Percentiles rank a stretch among this genome's conserved stretches.
These are phyloP conservation scores for Mesocricetus auratus DNA, from an alignment of 2,113 vertebrate species.

Conservation along the genomic window DNA sequence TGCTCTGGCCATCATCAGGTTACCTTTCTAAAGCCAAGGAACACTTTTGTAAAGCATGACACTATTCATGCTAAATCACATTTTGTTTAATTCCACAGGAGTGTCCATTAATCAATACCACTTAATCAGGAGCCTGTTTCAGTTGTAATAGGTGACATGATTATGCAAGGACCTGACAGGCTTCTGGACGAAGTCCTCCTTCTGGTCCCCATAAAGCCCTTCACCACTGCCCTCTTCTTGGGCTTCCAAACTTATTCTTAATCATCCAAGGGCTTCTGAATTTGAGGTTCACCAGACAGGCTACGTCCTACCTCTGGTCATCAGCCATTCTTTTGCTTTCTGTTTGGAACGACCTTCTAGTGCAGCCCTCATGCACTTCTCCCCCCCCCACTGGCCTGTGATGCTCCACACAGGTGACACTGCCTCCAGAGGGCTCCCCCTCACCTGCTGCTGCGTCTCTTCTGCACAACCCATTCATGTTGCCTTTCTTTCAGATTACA, in stretches of 20 bases:
- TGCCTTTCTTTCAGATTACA: not conserved
- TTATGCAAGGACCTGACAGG: not conserved
- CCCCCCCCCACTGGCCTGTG: not conserved
- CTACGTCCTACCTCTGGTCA: rapidly evolving
- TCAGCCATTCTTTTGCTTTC: not conserved
- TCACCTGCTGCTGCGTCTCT: not conserved
- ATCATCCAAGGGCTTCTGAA: not conserved
- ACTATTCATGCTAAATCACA: conserved; percentile 22
- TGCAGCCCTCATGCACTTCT: rapidly evolving
- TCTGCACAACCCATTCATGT: not conserved
- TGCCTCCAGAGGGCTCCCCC: not conserved
- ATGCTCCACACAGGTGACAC: rapidly evolving
- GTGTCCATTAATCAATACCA: not conserved
- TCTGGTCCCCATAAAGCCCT: not conserved
- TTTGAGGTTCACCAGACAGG: not conserved
- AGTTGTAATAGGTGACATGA: not conserved
- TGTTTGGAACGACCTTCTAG: not conserved
- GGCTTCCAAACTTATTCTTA: not conserved
- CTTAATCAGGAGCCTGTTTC: not conserved
- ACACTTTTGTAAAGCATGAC: not conserved
- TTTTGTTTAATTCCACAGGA: conserved; percentile 24
- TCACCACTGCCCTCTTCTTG: not conserved
- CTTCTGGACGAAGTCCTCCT: not conserved
- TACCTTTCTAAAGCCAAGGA: not conserved
- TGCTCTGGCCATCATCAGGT: not conserved